Base-by-base conservation (phyloP, 2,888 invertebrate genomes). In the Pammene aurita region DNA sequence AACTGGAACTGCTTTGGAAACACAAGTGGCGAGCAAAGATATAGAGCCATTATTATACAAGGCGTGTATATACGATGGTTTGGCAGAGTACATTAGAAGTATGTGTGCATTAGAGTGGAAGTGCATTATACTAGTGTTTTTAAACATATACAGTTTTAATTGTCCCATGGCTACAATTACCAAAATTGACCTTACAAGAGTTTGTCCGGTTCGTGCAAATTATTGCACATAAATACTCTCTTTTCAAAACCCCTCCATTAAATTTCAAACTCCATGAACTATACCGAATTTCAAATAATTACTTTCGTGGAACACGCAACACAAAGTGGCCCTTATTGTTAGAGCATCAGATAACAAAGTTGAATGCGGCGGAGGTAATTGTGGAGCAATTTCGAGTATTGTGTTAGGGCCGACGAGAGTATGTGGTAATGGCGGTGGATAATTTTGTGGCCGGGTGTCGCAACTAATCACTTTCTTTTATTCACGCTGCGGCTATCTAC, bases 251-350 rank as follows among this genome's bases (percentile, higher is more conserved):
- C 71, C 42, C 58, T 35, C 35, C 34, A 50, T 63, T 67, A 16
- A 68, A 75, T 74, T 66, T 67, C 71, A 62, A 70, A 68, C 75
- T 72, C 74, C 73, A 75, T 73, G 77, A 73, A 77, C 76, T 75
- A 77, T 74, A 72, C 73, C 65, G 74, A 77, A 77, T 77, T 78
- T 75, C 66, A 66, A 72, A 76, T 78, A 78, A 80, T 80, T 77
- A 76, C 72, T 71, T 75, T 75, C 76, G 73, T 74, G 72, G 67
- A 35, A 61, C 63, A 61, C 60, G 62, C 74, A 67, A 73, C 62
- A 62, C 56, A 73, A 74, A 73, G 60, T 72, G 71, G 58, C 61
- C 62, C 72, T 71, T 77, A 76, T 78, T 75, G 72, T 74, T 34
- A 68, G 70, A 57, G 46, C 60, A 67, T 74, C 73, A 77, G 71